These are phyloP conservation scores for Thripadectes ignobilis DNA, from an alignment of 2,797 vertebrate genomes.

Conservation along the genomic window DNA sequence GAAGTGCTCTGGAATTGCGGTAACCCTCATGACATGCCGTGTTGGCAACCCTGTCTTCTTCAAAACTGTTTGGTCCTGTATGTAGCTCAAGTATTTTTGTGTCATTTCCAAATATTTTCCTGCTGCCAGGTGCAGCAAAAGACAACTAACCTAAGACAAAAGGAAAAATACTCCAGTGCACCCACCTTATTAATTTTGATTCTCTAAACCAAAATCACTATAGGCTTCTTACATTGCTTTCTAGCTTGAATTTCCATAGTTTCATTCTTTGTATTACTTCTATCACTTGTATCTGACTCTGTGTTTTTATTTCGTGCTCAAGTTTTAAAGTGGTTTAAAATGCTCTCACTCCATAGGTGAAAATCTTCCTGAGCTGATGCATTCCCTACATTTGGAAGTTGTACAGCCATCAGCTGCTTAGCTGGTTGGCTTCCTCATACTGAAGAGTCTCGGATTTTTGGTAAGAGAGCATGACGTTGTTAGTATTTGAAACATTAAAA, in stretches of 20 bases:
- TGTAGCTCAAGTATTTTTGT: not conserved
- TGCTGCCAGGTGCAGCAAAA: not conserved
- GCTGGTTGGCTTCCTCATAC: not conserved
- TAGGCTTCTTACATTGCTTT: not conserved
- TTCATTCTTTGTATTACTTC: not conserved
- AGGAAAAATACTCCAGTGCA: not conserved
- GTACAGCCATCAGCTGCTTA: not conserved
- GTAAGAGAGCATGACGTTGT: not conserved
- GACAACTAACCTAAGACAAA: not conserved
- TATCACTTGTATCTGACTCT: not conserved
- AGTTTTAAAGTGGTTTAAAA: not conserved
- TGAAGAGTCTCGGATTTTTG: constrained; percentile 44
- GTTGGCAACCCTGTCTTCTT: too few relatives aligned
- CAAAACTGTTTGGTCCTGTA: accelerated
- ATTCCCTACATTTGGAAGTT: not conserved
- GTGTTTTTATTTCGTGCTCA: not conserved
- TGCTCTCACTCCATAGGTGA: not conserved
- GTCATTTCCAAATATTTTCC: accelerated
- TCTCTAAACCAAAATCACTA: not conserved
- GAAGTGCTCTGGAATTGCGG: accelerated
- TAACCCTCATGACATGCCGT: too few relatives aligned
- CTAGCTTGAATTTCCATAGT: not conserved
- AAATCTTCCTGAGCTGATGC: not conserved
- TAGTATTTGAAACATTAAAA: not conserved
- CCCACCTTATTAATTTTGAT: not conserved